phyloP scores from a whole-genome alignment of 2,797 vertebrate species.

The Anableps anableps region DNA sequence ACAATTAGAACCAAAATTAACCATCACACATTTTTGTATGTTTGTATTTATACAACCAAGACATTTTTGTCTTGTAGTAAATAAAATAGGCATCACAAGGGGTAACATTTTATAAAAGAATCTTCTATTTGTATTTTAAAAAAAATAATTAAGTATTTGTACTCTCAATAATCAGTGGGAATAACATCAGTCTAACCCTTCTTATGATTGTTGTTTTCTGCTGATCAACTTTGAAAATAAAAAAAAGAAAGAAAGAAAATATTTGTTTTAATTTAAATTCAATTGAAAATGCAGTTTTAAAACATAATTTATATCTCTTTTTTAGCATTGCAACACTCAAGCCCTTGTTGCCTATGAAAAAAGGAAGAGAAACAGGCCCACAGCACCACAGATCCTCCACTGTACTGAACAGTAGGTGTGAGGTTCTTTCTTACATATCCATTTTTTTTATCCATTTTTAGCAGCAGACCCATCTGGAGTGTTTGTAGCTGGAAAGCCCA shows the following conservation, averaged over 20 bases:
- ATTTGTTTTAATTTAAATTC: not conserved
- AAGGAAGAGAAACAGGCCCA: not conserved
- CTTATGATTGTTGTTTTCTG: not conserved
- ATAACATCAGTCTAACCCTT: not conserved
- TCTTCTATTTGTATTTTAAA: not conserved
- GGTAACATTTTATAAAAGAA: not conserved
- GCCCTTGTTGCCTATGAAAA: not conserved
- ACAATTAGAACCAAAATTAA: too few relatives aligned
- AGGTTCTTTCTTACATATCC: too few relatives aligned
- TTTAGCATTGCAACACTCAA: not conserved
- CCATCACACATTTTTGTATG: too few relatives aligned
- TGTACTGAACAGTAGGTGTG: too few relatives aligned
- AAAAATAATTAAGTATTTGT: not conserved
- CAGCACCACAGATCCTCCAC: too few relatives aligned
- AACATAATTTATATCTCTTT: not conserved
- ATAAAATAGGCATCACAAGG: not conserved
- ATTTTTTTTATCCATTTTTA: too few relatives aligned
- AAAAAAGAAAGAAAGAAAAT: too few relatives aligned
- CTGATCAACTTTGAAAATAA: not conserved
- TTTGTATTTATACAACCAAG: not conserved
- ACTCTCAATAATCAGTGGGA: not conserved
- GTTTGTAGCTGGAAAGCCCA: too few relatives aligned
- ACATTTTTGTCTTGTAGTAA: not conserved
- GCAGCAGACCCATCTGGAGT: not conserved
- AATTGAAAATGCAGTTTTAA: not conserved